Conservation (phyloP, 1,140 invertebrate species). For the Pseudomyrmex pallidus region DNA sequence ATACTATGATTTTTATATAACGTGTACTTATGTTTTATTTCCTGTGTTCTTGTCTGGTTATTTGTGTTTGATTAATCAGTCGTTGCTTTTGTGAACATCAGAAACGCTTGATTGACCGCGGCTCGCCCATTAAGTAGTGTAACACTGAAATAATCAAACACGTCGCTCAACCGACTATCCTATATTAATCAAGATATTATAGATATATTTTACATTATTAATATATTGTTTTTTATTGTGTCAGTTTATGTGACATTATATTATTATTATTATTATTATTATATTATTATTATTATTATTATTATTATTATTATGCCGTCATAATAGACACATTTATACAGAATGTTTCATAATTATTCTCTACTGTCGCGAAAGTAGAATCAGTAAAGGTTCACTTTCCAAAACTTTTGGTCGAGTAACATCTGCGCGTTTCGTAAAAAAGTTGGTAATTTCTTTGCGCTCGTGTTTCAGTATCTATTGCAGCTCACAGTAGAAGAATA, state of each 20-base stretch:
- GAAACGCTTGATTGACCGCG: constrained; percentile 13
- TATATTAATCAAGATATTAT: constrained; percentile 60
- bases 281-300: constrained; percentile 62
- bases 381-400: too few relatives aligned
- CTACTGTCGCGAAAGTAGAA: constrained; percentile 3
- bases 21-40: constrained; percentile 81
- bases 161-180: constrained; percentile 44
- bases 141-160: constrained; percentile 57
- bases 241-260: constrained; percentile 44
- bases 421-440: neutral
- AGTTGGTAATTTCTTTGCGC: neutral
- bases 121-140: constrained; percentile 28
- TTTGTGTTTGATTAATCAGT: constrained; percentile 67
- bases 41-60: constrained; percentile 77
- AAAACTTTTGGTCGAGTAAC: neutral
- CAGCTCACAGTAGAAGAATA: neutral
- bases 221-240: constrained; percentile 66
- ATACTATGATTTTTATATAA: constrained; percentile 81
- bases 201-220: constrained; percentile 65
- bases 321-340: constrained; percentile 9
- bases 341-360: constrained; percentile 23
- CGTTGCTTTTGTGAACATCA: constrained; percentile 17
- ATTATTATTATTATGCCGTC: constrained; percentile 53
- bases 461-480: neutral
- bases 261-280: constrained; percentile 49